These are phyloP conservation scores for Indicator maculatus DNA, from an alignment of 2,113 vertebrate species.

Conservation along the genomic window DNA sequence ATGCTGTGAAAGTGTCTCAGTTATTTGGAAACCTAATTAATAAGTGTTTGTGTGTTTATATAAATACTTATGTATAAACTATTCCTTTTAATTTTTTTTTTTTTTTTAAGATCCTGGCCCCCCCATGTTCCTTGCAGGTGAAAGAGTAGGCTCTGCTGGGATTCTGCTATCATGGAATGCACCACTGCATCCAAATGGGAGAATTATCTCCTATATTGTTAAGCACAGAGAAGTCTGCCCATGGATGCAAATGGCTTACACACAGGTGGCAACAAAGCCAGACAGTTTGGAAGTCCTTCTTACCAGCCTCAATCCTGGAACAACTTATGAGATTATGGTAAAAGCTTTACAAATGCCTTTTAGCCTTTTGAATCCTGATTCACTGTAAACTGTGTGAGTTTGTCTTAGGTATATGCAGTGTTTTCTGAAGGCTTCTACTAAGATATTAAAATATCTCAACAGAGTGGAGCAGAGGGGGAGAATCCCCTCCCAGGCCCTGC, in stretches of 20 bases:
- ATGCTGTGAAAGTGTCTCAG: neutral
- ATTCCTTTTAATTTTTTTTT: neutral
- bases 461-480: no score
- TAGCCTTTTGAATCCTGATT: neutral
- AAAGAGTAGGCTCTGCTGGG: slow-evolving; percentile 92
- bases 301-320: slow-evolving; percentile 89
- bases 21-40: neutral
- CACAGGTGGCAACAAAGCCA: slow-evolving; percentile 79
- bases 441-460: neutral
- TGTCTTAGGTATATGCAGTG: neutral
- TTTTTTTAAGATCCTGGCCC: slow-evolving; percentile 80
- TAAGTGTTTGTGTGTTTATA: neutral
- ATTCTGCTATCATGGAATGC: slow-evolving; percentile 91
- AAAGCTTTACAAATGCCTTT: neutral
- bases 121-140: slow-evolving; percentile 84
- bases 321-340: slow-evolving; percentile 95
- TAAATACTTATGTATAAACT: no score
- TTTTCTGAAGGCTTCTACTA: neutral
- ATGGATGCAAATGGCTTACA: slow-evolving; percentile 85
- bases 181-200: slow-evolving; percentile 77
- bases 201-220: slow-evolving; percentile 84
- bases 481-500: no score
- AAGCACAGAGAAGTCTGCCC: slow-evolving; percentile 96
- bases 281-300: slow-evolving; percentile 89
- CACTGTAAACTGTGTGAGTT: neutral